Evolutionary conservation across 2,888 invertebrate species (phyloP).

Genomic region (Capitulum mitella): DNA sequence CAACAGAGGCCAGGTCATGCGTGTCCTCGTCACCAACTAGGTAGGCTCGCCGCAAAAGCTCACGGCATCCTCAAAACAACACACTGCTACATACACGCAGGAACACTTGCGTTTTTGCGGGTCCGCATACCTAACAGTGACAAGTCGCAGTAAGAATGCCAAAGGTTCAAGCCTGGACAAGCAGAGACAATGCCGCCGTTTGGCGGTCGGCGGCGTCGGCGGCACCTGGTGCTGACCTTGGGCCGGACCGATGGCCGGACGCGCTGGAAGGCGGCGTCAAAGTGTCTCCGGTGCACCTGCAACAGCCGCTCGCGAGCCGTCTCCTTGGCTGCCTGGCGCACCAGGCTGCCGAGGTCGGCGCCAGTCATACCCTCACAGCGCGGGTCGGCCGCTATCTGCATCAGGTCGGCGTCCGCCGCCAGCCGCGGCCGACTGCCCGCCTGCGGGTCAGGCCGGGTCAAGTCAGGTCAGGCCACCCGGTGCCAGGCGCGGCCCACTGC

Average conservation of each 20-base stretch:
- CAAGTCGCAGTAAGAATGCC: too few relatives aligned
- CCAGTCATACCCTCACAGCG: constrained; percentile 75
- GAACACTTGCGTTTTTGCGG: too few relatives aligned
- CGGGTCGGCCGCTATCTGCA: not conserved
- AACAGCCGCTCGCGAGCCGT: constrained; percentile 21
- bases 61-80: too few relatives aligned
- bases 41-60: too few relatives aligned
- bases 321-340: constrained; percentile 68
- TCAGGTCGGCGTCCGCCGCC: not conserved
- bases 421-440: not conserved
- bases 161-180: too few relatives aligned
- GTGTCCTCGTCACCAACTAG: too few relatives aligned
- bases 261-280: constrained; percentile 65
- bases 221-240: constrained; percentile 47
- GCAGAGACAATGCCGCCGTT: too few relatives aligned
- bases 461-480: not conserved
- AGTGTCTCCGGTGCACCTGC: constrained; percentile 60
- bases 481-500: too few relatives aligned
- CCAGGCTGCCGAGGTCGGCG: constrained; percentile 83
- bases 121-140: too few relatives aligned
- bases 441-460: not conserved
- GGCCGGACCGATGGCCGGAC: constrained; percentile 79
- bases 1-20: too few relatives aligned
- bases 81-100: too few relatives aligned
- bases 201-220: too few relatives aligned